Evolutionary conservation across 2,888 invertebrate genomes (phyloP), one percentile per base, ranked within the genome.

Genomic region (Ommatoiulus sabulosus): DNA sequence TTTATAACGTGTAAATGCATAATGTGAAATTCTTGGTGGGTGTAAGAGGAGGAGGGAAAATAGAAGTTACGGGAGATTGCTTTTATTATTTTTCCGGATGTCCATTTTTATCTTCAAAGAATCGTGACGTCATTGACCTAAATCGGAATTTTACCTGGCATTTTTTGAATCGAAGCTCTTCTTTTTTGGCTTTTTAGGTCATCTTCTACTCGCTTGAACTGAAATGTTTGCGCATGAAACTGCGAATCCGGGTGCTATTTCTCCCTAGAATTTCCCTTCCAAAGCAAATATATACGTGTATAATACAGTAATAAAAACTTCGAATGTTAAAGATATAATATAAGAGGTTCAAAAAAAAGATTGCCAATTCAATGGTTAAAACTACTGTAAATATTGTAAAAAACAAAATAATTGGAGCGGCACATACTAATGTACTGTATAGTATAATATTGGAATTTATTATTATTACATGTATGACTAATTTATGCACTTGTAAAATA

Each of bases 91-190:
- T 10, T 80, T 80, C 80, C 80, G 80, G 80, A 80, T 80, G 35
- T 80, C 35, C 80, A 3, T 80, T 80, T 80, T 80, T 80, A 80
- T 80, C 80, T 80, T 80, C 35, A 80, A 80, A 80, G 57, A 80
- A 35, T 10, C 35, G 80, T 80, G 80, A 80, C 80, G 80, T 80
- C 80, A 80, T 80, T 80, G 80, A 80, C 80, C 80, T 20, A 80
- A 35, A 80, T 80, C 80, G 80, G 80, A 80, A 80, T 80, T 72
- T 80, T 80, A 80, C 80, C 80, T 80, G 80, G 35, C 24, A 35
- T 80, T 80, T 80, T 80, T 35, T 4, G 20, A 80, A 3, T 35
- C 20, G 12, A 35, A 35, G 80, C 12, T 80, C 80, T 80, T 80
- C 35, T 80, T 80, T 80, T 8, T 20, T 35, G 0, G 12, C 10